These are phyloP conservation scores for Branchinecta lindahli DNA, from an alignment of 1,140 invertebrate genomes.

Conservation along the genomic window DNA sequence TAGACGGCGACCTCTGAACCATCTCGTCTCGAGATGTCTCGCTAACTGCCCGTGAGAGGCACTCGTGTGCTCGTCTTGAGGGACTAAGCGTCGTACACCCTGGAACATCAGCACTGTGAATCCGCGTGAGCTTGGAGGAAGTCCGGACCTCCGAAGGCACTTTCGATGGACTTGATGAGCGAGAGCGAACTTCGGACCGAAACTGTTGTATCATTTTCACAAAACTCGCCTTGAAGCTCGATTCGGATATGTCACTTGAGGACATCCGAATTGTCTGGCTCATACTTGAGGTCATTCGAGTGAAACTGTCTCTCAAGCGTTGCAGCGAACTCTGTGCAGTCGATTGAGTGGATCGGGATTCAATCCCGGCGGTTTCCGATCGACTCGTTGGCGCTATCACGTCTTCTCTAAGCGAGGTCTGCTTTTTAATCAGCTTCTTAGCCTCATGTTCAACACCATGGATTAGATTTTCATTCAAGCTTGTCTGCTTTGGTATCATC, in stretches of 20 bases:
- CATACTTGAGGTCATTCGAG: conserved; percentile 12
- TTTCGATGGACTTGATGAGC: background rate
- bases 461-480: conserved; percentile 75
- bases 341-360: background rate
- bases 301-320: conserved; percentile 14
- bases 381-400: conserved; percentile 50
- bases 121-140: background rate
- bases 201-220: conserved; percentile 6
- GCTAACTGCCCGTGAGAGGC: background rate
- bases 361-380: conserved; percentile 15
- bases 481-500: conserved; percentile 52
- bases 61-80: background rate
- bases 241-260: background rate
- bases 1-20: conserved; percentile 7
- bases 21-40: background rate
- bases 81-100: background rate
- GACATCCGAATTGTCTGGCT: background rate
- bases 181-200: background rate
- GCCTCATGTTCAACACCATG: conserved; percentile 47
- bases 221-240: background rate
- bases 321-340: conserved; percentile 14
- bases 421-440: conserved; percentile 72
- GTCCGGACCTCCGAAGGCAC: conserved; percentile 2
- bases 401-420: conserved; percentile 71
- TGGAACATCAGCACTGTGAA: background rate